A percentile compares a stretch with the other conserved stretches of the same genome.
Conservation (phyloP, 1,140 invertebrate species). For the Chrysomallon squamiferum region DNA sequence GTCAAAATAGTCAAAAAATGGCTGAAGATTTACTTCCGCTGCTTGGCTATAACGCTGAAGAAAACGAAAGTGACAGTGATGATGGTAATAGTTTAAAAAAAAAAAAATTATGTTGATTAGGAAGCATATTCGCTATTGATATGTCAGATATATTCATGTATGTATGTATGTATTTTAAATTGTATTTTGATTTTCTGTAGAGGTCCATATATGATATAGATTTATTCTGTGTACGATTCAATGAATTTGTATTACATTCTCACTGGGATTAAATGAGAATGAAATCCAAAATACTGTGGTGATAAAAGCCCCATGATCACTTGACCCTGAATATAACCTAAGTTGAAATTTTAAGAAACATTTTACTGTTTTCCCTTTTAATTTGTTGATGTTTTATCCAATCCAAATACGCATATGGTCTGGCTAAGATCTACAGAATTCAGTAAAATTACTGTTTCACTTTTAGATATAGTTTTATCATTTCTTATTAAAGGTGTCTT, state of each 20-base stretch:
- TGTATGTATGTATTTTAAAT: background rate
- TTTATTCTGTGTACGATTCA: background rate
- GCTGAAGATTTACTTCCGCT: slow-evolving; percentile 29
- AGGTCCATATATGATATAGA: background rate
- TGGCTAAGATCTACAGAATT: no score
- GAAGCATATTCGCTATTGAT: background rate
- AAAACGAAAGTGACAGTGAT: slow-evolving; percentile 4
- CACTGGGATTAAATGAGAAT: background rate
- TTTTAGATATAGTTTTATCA: no score
- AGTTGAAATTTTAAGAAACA: no score
- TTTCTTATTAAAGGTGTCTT: no score
- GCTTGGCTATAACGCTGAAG: slow-evolving; percentile 16
- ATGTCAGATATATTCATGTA: background rate
- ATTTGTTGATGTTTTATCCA: no score
- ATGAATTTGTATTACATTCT: background rate
- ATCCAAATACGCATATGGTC: no score
- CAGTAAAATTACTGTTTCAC: no score
- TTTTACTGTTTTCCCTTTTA: no score
- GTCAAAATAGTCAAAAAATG: slow-evolving; percentile 16
- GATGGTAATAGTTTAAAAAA: background rate
- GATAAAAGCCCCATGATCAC: no score
- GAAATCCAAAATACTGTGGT: no score
- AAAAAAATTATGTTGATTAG: background rate
- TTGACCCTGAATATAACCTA: no score
- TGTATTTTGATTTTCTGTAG: background rate